A percentile compares a stretch with the other conserved stretches of the same genome.
These are phyloP conservation scores for Tinea trinotella DNA, from an alignment of 2,888 invertebrate species.

Conservation along the genomic window DNA sequence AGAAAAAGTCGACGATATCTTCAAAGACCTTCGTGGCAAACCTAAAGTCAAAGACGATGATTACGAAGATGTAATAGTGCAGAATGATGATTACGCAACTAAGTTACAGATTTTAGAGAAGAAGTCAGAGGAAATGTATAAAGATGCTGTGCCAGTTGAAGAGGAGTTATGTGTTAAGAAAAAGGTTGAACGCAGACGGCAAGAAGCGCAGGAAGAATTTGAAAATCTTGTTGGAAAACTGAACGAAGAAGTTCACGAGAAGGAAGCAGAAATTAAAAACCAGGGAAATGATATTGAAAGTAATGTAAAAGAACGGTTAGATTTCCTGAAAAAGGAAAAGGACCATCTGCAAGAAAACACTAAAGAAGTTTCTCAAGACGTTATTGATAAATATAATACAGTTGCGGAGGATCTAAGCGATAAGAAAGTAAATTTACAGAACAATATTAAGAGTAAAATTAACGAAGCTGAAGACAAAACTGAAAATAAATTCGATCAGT, in stretches of 20 bases:
- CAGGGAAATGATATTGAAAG: slow-evolving; percentile 27
- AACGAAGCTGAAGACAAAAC: slow-evolving; percentile 33
- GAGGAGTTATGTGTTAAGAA: slow-evolving; percentile 13
- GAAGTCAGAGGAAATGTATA: slow-evolving; percentile 53
- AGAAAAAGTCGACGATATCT: slow-evolving; percentile 68
- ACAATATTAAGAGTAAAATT: slow-evolving; percentile 34
- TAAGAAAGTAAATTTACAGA: slow-evolving; percentile 36
- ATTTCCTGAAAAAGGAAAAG: slow-evolving; percentile 47
- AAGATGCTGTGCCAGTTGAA: slow-evolving; percentile 27
- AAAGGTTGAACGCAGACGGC: slow-evolving; percentile 23
- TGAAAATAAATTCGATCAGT: slow-evolving; percentile 35
- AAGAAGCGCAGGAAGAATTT: slow-evolving; percentile 38
- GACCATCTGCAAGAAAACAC: slow-evolving; percentile 47
- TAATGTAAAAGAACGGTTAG: slow-evolving; percentile 40
- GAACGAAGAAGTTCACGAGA: slow-evolving; percentile 9
- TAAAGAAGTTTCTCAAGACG: slow-evolving; percentile 36
- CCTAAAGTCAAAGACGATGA: slow-evolving; percentile 49
- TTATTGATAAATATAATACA: slow-evolving; percentile 35
- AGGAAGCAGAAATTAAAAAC: slow-evolving; percentile 11
- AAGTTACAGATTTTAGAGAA: slow-evolving; percentile 62
- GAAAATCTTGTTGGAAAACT: slow-evolving; percentile 34
- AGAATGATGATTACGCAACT: slow-evolving; percentile 49
- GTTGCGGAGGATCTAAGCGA: slow-evolving; percentile 35
- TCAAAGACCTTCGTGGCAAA: slow-evolving; percentile 53
- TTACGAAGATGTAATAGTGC: slow-evolving; percentile 23